These are phyloP conservation scores for Cyanoderma ruficeps DNA, from an alignment of 2,113 vertebrate species.

Conservation along the genomic window DNA sequence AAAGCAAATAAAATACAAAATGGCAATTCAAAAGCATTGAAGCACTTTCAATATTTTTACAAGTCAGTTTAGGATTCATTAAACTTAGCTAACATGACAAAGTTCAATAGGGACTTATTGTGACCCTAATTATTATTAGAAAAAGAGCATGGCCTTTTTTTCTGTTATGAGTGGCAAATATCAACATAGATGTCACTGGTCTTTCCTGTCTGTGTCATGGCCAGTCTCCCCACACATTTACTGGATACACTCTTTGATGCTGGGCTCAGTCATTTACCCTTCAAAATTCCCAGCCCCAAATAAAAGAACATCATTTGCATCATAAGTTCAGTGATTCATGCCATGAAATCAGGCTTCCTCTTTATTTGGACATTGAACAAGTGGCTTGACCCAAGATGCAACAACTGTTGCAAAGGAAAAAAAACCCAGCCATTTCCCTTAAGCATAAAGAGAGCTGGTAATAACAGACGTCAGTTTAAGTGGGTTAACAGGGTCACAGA, in stretches of 20 bases:
- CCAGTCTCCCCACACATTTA: not conserved
- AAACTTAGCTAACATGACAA: not conserved
- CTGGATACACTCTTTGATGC: not conserved
- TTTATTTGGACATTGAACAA: conserved; percentile 29
- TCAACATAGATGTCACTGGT: not conserved
- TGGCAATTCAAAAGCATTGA: not conserved
- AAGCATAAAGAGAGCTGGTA: not conserved
- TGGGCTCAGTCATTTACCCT: not conserved
- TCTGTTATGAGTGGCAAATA: not conserved
- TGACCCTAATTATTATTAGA: not conserved
- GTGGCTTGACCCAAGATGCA: conserved; percentile 6
- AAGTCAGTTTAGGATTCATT: not conserved
- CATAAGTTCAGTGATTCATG: not conserved
- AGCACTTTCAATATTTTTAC: not conserved
- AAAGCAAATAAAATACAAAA: not conserved
- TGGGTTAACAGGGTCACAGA: not conserved
- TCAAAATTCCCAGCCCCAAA: not conserved
- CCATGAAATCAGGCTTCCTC: conserved; percentile 41
- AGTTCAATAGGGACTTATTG: not conserved
- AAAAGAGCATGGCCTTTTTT: not conserved
- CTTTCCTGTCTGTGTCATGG: not conserved
- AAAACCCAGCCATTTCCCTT: not conserved
- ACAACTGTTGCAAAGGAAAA: conserved; percentile 8
- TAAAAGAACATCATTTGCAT: not conserved
- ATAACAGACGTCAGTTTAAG: not conserved